A percentile compares a stretch with the other conserved stretches of the same genome.
Conservation (phyloP, 2,888 invertebrate genomes). For the Ischnus inquisitorius region DNA sequence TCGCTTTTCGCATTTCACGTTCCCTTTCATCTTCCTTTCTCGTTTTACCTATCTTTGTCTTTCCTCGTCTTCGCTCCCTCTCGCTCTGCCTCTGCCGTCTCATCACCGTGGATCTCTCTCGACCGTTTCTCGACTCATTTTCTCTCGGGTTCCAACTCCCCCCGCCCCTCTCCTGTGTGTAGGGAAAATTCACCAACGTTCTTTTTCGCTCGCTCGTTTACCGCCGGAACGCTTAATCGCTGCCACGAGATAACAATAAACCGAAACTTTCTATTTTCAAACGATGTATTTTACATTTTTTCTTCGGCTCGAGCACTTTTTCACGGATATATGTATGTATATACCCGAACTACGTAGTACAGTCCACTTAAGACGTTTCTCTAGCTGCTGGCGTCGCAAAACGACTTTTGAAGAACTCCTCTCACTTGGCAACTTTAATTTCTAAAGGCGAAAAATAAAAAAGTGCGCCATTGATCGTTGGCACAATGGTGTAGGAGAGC, state of each 20-base stretch:
- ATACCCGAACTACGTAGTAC: not conserved
- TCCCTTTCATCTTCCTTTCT: constrained; percentile 22
- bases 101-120: constrained; percentile 33
- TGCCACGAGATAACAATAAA: constrained; percentile 49
- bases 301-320: constrained; percentile 23
- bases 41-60: constrained; percentile 22
- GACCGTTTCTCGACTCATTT: constrained; percentile 43
- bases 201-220: constrained; percentile 11
- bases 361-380: constrained; percentile 11
- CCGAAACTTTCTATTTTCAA: constrained; percentile 51
- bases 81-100: constrained; percentile 2
- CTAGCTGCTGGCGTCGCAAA: constrained; percentile 12
- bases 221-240: constrained; percentile 38
- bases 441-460: constrained; percentile 55
- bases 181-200: constrained; percentile 22
- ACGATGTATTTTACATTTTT: constrained; percentile 22
- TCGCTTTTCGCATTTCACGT: constrained; percentile 24
- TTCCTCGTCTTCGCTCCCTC: constrained; percentile 17
- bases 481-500: constrained; percentile 53
- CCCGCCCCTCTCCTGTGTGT: not conserved
- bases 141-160: constrained; percentile 31
- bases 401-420: constrained; percentile 48
- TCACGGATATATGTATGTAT: constrained; percentile 10
- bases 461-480: constrained; percentile 63
- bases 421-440: constrained; percentile 61